phyloP scores from a whole-genome alignment of 2,797 vertebrate genomes.

The Cossypha niveicapilla region DNA sequence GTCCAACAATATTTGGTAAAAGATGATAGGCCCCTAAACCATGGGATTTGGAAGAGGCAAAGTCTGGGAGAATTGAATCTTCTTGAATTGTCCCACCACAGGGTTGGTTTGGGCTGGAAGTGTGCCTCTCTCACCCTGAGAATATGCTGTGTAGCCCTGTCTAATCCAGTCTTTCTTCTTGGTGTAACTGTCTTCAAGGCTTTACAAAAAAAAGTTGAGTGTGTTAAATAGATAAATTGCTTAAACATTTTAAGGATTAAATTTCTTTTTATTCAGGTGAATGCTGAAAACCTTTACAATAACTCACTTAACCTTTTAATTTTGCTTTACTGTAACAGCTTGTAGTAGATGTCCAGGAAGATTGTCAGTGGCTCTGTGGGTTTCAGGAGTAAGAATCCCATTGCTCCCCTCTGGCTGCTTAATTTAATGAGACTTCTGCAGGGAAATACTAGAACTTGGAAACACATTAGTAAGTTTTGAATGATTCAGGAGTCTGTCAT shows the following conservation, averaged over 20 bases:
- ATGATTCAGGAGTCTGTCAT: neutral
- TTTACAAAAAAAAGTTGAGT: neutral
- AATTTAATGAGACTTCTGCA: neutral
- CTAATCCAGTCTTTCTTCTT: neutral
- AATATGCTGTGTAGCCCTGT: neutral
- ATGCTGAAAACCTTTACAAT: neutral
- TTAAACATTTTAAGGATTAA: neutral
- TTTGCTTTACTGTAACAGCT: neutral
- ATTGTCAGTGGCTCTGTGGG: neutral
- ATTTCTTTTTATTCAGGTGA: neutral
- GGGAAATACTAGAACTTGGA: neutral
- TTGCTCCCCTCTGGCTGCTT: neutral
- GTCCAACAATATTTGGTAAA: neutral
- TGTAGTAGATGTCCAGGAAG: neutral
- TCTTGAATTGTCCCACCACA: neutral
- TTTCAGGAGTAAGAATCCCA: neutral
- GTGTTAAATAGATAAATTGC: neutral
- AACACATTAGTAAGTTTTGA: neutral
- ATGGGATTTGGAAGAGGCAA: neutral
- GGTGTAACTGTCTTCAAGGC: neutral
- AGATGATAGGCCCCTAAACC: neutral
- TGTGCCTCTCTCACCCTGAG: neutral
- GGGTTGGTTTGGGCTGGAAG: neutral
- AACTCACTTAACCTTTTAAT: neutral
- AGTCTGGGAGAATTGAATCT: neutral